phyloP scores from a whole-genome alignment of 2,113 vertebrate species.

The Aptenodytes patagonicus region DNA sequence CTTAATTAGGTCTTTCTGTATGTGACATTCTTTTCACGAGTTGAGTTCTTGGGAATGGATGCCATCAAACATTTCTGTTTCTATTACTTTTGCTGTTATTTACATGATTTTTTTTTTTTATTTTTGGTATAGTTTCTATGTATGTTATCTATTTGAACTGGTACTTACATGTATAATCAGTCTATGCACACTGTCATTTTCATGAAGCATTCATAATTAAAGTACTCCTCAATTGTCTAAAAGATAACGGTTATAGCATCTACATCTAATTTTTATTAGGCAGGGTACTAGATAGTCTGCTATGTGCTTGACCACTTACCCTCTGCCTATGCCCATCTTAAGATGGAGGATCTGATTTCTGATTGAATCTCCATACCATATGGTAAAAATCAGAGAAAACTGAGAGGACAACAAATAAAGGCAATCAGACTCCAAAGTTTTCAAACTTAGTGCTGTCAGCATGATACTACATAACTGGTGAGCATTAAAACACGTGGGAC shows the following conservation, averaged over 20 bases:
- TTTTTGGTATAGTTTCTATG: neutral
- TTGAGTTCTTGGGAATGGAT: neutral
- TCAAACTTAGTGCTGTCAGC: neutral
- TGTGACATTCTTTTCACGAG: neutral
- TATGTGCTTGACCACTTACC: neutral
- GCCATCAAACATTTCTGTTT: neutral
- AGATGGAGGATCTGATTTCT: neutral
- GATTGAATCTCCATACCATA: neutral
- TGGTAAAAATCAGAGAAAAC: neutral
- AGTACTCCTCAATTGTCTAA: neutral
- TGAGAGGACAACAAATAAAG: neutral
- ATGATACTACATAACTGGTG: neutral
- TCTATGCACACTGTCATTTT: neutral
- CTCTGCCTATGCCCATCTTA: neutral
- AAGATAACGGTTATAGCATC: neutral
- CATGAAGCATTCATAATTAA: neutral
- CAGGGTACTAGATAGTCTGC: neutral
- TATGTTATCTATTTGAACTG: neutral
- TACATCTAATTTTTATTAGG: neutral
- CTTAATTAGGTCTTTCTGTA: neutral
- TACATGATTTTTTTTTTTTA: neutral
- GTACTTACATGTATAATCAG: neutral
- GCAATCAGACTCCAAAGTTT: neutral
- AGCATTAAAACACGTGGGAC: neutral
- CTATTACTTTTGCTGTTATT: neutral